Evolutionary conservation across 2,113 vertebrate species (phyloP).

Genomic region (Cyprinodon tularosa): DNA sequence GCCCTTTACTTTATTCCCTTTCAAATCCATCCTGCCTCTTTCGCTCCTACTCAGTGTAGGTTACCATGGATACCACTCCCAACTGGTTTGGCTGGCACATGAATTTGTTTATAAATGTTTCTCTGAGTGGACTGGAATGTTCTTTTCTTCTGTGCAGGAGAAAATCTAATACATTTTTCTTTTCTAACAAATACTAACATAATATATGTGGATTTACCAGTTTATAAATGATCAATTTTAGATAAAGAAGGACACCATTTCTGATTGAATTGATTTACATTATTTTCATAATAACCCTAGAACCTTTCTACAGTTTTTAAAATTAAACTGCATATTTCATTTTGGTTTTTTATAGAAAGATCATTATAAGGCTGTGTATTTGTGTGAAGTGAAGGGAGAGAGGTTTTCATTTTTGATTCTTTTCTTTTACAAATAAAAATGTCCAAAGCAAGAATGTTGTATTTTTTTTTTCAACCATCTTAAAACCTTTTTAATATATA

Average conservation of each 20-base stretch:
- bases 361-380: background rate
- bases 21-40: slow-evolving; percentile 69
- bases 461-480: too few relatives aligned
- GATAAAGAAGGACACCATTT: background rate
- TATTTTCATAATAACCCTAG: background rate
- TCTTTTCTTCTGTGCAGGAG: slow-evolving; percentile 43
- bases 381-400: background rate
- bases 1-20: slow-evolving; percentile 66
- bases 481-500: too few relatives aligned
- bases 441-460: too few relatives aligned
- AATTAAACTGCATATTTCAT: background rate
- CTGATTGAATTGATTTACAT: background rate
- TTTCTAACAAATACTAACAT: background rate
- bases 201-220: background rate
- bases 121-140: slow-evolving; percentile 55
- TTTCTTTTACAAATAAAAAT: background rate
- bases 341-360: background rate
- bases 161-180: background rate
- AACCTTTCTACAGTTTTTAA: background rate
- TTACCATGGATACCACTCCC: slow-evolving; percentile 76
- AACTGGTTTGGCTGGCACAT: slow-evolving; percentile 64
- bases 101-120: slow-evolving; percentile 68
- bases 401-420: too few relatives aligned
- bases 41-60: slow-evolving; percentile 71
- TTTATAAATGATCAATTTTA: slow-evolving; percentile 16